These are phyloP conservation scores for Rostratula benghalensis DNA, from an alignment of 2,113 vertebrate genomes.

Conservation along the genomic window DNA sequence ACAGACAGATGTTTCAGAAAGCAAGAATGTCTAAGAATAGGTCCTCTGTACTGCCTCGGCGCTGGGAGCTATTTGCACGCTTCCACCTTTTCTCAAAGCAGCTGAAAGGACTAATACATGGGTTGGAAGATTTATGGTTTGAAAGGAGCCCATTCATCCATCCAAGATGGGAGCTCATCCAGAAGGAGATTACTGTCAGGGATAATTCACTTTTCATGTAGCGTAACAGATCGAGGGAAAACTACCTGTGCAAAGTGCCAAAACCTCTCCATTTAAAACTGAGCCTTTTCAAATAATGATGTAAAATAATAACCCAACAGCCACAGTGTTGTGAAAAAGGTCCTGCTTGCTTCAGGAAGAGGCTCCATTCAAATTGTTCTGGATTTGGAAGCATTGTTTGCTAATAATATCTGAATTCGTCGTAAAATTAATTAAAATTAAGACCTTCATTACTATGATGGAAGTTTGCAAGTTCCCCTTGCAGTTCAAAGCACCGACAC, in stretches of 20 bases:
- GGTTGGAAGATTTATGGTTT: slow-evolving; percentile 8
- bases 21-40: background rate
- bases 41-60: background rate
- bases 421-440: background rate
- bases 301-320: background rate
- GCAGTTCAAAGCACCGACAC: background rate
- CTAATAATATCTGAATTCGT: background rate
- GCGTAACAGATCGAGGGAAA: background rate
- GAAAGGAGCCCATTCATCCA: background rate
- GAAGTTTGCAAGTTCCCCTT: background rate
- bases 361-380: background rate
- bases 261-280: background rate
- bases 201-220: slow-evolving; percentile 7
- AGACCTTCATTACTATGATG: background rate
- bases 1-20: slow-evolving; percentile 5
- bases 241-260: background rate
- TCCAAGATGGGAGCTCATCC: background rate
- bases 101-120: background rate
- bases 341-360: background rate
- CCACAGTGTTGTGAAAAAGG: fast-evolving
- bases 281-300: background rate
- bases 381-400: background rate
- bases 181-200: background rate
- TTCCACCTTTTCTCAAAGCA: background rate
- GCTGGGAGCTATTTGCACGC: background rate